Base-by-base conservation (phyloP, 2,113 vertebrate species). In the Bostrychus sinensis region DNA sequence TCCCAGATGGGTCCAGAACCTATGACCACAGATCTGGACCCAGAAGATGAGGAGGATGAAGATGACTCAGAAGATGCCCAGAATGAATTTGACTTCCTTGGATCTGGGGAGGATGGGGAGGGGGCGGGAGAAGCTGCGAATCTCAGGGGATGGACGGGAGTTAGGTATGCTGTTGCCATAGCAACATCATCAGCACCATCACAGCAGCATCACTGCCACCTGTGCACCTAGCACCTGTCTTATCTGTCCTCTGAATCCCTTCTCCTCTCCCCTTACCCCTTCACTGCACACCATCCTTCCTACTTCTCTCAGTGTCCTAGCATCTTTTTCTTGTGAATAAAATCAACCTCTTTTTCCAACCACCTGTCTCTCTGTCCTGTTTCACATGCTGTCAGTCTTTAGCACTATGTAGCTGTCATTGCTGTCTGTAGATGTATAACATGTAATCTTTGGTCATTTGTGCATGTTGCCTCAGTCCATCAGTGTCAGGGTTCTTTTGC, bases 1-100 rank as follows among this genome's bases (percentile, higher is more conserved):
- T 17, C 59, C n/a, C 80, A 95, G 94, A 88, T 94, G 66, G 78
- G 86, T 3, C 84, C 91, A 0, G 95, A 95, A 80, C 86, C 94
- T 12, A 91, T 95, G 78, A 91, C 90, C 20, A 92, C 94, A 1
- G 95, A 94, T 46, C 78, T 94, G 62, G 95, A 95, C 75, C 91
- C 92, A 1, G 94, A 95, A 58, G 95, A 95, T 0, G 95, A 95
- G 56, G 94, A 95, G 54, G 95, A 95, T 0, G 94, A 95, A 62
- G 94, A 95, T 0, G 95, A 96, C 87, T 96, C 95, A 0, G 95
- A 96, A 76, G 95, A 96, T 0, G 95, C 95, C 54, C 92, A 96
- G 71, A 93, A 90, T 16, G 95, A 96, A 75, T 96, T 96, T 70
- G 94, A 96, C 71, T 96, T 95, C 86, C 79, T 96, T 78, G 95